Percentiles rank a stretch among this genome's conserved stretches.
Evolutionary conservation across 35 echinoderm and acorn worm species (phyloP).

Genomic region (Apostichopus japonicus): DNA sequence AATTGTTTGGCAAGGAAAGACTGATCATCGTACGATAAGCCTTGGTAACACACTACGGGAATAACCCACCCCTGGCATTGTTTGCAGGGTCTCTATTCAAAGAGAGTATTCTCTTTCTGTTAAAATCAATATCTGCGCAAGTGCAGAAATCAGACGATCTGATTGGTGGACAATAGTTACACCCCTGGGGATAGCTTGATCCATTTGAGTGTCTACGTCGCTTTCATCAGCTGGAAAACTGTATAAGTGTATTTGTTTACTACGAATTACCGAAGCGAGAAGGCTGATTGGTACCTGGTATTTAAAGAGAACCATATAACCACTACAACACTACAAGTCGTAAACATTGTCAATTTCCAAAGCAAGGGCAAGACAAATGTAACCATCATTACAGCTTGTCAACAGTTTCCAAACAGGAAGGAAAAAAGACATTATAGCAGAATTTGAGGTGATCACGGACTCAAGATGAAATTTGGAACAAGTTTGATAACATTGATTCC

Average conservation of each 20-base stretch:
- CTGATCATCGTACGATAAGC: background rate
- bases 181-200: background rate
- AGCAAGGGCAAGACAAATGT: background rate
- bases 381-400: too few relatives aligned
- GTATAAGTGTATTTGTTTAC: background rate
- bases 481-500: background rate
- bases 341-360: background rate
- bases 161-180: slow-evolving; percentile 42
- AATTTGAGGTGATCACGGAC: background rate
- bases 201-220: background rate
- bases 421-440: too few relatives aligned
- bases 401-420: too few relatives aligned
- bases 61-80: background rate
- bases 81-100: background rate
- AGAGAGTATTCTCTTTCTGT: background rate
- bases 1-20: background rate
- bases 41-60: background rate
- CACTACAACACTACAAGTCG: background rate
- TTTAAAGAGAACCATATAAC: background rate
- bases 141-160: slow-evolving; percentile 24
- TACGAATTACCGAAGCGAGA: background rate
- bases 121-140: slow-evolving; percentile 23
- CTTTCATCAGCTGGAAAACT: background rate
- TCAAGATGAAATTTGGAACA: background rate
- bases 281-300: background rate